phyloP scores from a whole-genome alignment of 2,113 vertebrate genomes.

The Chrysochloris asiatica region DNA sequence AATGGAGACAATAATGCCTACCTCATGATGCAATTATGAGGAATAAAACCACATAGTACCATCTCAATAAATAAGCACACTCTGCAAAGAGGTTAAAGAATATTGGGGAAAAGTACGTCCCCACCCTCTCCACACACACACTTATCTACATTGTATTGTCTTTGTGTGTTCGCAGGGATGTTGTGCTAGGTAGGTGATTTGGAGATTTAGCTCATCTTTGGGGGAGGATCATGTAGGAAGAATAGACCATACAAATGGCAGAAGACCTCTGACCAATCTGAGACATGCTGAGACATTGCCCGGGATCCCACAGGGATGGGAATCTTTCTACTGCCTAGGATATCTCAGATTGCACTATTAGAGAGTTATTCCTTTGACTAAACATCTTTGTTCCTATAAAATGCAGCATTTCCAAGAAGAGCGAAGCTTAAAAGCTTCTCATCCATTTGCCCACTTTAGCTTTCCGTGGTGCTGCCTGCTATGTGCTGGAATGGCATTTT shows the following conservation, averaged over 20 bases:
- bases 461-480: not conserved
- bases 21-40: too few relatives aligned
- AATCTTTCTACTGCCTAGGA: not conserved
- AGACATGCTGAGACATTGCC: not conserved
- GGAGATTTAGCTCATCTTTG: not conserved
- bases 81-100: too few relatives aligned
- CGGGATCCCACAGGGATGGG: not conserved
- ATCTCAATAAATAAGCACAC: not conserved
- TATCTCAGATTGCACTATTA: not conserved
- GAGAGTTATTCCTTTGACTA: slow-evolving; percentile 27
- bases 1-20: not conserved
- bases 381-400: slow-evolving; percentile 35
- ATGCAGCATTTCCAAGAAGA: slow-evolving; percentile 28
- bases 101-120: too few relatives aligned
- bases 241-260: not conserved
- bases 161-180: not conserved
- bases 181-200: not conserved
- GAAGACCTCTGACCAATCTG: not conserved
- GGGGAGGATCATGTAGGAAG: not conserved
- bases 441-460: not conserved
- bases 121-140: too few relatives aligned
- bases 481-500: slow-evolving; percentile 10
- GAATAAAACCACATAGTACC: not conserved
- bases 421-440: not conserved
- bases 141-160: not conserved